A percentile compares a stretch with the other conserved stretches of the same genome.
phyloP scores from a whole-genome alignment of 2,888 invertebrate genomes.

The Eubasilissa splendida region DNA sequence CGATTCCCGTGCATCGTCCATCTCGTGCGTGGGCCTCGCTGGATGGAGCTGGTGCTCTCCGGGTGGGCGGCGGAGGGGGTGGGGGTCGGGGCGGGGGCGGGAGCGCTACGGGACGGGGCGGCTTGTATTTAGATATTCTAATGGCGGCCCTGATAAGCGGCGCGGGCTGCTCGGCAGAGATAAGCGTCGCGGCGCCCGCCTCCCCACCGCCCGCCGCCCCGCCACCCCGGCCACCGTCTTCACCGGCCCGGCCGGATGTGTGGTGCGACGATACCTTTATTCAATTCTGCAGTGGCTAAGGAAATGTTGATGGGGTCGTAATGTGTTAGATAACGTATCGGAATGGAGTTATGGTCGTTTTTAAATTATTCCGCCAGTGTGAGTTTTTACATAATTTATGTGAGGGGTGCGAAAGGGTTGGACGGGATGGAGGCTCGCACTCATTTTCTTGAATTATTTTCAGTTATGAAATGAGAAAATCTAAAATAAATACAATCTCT shows the following conservation, averaged over 20 bases:
- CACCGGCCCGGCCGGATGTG: slow-evolving; percentile 46
- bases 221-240: slow-evolving; percentile 60
- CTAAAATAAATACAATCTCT: no score
- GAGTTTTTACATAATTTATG: slow-evolving; percentile 23
- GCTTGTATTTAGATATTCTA: slow-evolving; percentile 69
- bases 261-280: slow-evolving; percentile 50
- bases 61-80: slow-evolving; percentile 11
- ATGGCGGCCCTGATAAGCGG: slow-evolving; percentile 65
- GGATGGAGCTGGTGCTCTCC: background rate
- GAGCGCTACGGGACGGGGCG: slow-evolving; percentile 59
- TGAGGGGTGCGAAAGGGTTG: no score
- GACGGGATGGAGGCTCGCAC: no score
- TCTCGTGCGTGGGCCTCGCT: background rate
- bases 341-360: slow-evolving; percentile 14
- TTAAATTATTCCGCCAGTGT: slow-evolving; percentile 29
- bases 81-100: slow-evolving; percentile 60
- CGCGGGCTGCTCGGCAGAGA: slow-evolving; percentile 60
- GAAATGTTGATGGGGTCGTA: slow-evolving; percentile 48
- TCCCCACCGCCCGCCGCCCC: slow-evolving; percentile 48
- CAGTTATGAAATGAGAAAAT: no score
- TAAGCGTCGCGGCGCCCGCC: slow-evolving; percentile 61
- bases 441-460: no score
- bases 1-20: background rate
- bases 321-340: slow-evolving; percentile 39
- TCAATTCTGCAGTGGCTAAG: slow-evolving; percentile 51